These are phyloP conservation scores for Rissa tridactyla DNA, from an alignment of 2,113 vertebrate genomes.

Conservation along the genomic window DNA sequence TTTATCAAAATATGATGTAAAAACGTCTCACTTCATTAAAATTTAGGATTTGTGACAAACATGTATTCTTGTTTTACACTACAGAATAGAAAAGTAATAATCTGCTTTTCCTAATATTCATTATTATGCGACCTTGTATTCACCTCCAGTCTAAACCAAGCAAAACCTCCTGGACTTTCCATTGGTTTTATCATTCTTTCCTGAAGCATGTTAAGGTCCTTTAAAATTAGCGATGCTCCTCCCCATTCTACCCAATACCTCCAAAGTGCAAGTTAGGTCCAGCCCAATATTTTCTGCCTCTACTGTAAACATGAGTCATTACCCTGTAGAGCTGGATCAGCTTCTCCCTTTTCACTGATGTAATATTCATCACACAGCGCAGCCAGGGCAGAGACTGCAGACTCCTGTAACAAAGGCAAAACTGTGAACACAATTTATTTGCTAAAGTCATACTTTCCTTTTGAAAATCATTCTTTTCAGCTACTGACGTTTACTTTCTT, in stretches of 20 bases:
- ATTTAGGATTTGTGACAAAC: neutral
- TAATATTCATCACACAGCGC: conserved; percentile 86
- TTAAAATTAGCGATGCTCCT: neutral
- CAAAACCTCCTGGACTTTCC: neutral
- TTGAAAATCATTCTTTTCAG: neutral
- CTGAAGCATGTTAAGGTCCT: neutral
- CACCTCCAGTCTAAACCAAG: neutral
- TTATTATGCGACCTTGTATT: neutral
- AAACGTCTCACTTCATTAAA: neutral
- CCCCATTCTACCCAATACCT: neutral
- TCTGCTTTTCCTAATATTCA: neutral
- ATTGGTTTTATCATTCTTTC: neutral
- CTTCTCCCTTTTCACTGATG: conserved; percentile 65
- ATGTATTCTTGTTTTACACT: neutral
- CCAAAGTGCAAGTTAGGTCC: neutral
- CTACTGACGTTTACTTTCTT: neutral
- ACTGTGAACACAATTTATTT: neutral
- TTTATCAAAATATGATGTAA: neutral
- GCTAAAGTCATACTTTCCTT: neutral
- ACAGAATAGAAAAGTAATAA: neutral
- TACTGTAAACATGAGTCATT: conserved; percentile 43
- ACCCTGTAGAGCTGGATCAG: conserved; percentile 80
- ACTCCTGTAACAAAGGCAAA: conserved; percentile 72
- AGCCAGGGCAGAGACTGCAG: conserved; percentile 80
- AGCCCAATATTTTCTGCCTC: neutral